phyloP scores from a whole-genome alignment of 2,888 invertebrate genomes.

The Melitaea athalia region DNA sequence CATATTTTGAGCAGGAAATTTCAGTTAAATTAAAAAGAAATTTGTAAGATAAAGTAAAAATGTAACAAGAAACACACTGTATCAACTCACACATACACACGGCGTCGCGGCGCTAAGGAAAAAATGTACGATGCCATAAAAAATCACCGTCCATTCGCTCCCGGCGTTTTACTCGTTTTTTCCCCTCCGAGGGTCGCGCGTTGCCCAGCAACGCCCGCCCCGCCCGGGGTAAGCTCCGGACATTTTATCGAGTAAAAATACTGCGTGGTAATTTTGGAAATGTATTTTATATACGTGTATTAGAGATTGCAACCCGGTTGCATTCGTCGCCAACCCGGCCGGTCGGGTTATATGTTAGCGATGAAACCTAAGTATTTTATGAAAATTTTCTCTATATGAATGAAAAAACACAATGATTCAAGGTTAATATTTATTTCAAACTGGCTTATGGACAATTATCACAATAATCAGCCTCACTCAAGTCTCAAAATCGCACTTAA shows the following conservation, averaged over 20 bases:
- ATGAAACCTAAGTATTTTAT: too few relatives aligned
- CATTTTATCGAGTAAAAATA: slow-evolving; percentile 64
- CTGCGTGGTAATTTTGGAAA: slow-evolving; percentile 19
- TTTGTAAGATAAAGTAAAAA: not conserved
- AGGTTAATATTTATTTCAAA: too few relatives aligned
- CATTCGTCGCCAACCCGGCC: too few relatives aligned
- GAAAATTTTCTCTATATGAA: too few relatives aligned
- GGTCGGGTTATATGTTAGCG: too few relatives aligned
- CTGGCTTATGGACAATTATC: too few relatives aligned
- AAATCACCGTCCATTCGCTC: slow-evolving; percentile 79
- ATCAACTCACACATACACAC: slow-evolving; percentile 54
- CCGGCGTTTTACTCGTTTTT: slow-evolving; percentile 81
- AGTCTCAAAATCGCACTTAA: too few relatives aligned
- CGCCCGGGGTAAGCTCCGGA: slow-evolving; percentile 65
- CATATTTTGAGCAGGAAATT: too few relatives aligned
- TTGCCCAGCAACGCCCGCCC: slow-evolving; percentile 71
- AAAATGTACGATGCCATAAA: slow-evolving; percentile 82
- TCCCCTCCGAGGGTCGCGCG: slow-evolving; percentile 78
- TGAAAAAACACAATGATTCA: too few relatives aligned
- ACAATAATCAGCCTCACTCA: too few relatives aligned
- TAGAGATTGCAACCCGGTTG: too few relatives aligned
- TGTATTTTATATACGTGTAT: not conserved
- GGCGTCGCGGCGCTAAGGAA: slow-evolving; percentile 72
- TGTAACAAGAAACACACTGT: slow-evolving; percentile 52
- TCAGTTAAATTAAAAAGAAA: too few relatives aligned